Conservation (phyloP, 2,113 vertebrate genomes). For the Mesocricetus auratus region DNA sequence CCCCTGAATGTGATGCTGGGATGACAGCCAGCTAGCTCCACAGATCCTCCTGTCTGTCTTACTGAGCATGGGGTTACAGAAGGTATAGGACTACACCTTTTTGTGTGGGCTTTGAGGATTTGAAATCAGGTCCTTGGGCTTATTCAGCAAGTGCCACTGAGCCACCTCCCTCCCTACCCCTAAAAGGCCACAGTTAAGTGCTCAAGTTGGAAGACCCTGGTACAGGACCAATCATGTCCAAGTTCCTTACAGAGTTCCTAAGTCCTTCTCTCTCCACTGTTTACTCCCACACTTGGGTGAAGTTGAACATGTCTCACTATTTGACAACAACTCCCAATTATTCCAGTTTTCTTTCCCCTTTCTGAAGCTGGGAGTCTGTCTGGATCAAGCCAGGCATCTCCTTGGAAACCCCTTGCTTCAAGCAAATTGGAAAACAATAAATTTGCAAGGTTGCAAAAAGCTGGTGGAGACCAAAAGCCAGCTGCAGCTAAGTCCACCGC, state of each 20-base stretch:
- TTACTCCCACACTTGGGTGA: not conserved
- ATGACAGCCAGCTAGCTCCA: not conserved
- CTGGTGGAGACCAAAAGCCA: not conserved
- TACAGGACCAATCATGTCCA: rapidly evolving
- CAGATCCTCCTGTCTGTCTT: not conserved
- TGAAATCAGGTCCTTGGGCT: not conserved
- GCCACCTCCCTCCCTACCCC: too few species aligned
- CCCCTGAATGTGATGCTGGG: too few species aligned
- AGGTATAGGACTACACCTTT: not conserved
- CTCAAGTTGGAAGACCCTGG: not conserved
- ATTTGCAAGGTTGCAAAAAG: constrained; percentile 75
- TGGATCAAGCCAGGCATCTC: constrained; percentile 64
- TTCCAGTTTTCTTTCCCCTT: constrained; percentile 7
- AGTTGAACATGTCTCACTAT: constrained; percentile 31
- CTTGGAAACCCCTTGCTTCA: constrained; percentile 67
- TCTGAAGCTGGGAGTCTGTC: not conserved
- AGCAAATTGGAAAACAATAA: constrained; percentile 70
- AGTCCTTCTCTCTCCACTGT: not conserved
- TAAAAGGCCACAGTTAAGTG: not conserved
- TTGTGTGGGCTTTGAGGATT: not conserved
- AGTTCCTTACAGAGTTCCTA: not conserved
- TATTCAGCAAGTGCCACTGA: not conserved
- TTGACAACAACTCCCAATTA: not conserved
- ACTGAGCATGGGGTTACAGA: not conserved
- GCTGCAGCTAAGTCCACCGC: constrained; percentile 54